These are phyloP conservation scores for Rhinolophus ferrumequinum DNA, from an alignment of 2,113 vertebrate species.

Conservation along the genomic window DNA sequence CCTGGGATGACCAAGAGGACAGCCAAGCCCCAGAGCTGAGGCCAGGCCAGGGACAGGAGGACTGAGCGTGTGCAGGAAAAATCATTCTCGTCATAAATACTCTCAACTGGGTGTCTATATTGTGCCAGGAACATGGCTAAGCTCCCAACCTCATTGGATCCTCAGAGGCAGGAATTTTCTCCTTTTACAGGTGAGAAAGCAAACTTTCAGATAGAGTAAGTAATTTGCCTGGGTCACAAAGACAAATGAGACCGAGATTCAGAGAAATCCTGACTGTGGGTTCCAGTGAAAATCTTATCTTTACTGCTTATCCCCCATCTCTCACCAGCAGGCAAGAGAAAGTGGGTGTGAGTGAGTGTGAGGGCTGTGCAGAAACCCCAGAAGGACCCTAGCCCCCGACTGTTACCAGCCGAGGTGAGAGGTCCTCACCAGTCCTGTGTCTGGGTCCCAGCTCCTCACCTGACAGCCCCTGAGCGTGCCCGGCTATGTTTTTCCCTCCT, in stretches of 20 bases:
- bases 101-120: neutral
- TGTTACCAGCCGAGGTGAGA: neutral
- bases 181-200: neutral
- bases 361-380: neutral
- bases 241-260: neutral
- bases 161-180: slow-evolving; percentile 18
- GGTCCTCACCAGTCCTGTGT: neutral
- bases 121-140: neutral
- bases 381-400: neutral
- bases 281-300: neutral
- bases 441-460: neutral
- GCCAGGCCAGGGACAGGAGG: neutral
- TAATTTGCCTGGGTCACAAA: neutral
- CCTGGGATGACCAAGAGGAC: neutral
- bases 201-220: neutral
- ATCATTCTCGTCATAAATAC: neutral
- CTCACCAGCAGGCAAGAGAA: neutral
- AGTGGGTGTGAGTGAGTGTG: neutral
- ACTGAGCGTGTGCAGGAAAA: neutral
- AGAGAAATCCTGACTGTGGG: neutral
- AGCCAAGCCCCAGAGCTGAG: neutral
- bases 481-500: neutral
- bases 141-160: neutral
- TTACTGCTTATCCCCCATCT: neutral
- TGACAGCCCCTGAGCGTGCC: neutral